These are phyloP conservation scores for Steinernema hermaphroditum DNA, from an alignment of 2,888 invertebrate genomes.

Conservation along the genomic window DNA sequence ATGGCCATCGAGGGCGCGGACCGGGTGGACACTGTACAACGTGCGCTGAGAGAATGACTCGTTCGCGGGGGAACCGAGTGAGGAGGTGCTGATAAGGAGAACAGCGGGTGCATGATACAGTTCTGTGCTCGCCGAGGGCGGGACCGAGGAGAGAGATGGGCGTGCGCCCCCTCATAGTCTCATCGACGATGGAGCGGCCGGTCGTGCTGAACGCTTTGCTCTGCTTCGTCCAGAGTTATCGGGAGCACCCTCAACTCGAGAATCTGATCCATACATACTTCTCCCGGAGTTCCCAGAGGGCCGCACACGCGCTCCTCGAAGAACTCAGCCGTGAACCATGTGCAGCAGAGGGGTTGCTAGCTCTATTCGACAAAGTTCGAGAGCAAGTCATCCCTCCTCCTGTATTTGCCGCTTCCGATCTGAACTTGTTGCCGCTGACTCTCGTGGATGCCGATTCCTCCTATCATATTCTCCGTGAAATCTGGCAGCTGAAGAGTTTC, in stretches of 20 bases:
- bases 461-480: slow-evolving; percentile 10
- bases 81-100: slow-evolving; percentile 38
- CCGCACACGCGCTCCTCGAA: slow-evolving; percentile 17
- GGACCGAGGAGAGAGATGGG: slow-evolving; percentile 30
- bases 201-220: slow-evolving; percentile 57
- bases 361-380: slow-evolving; percentile 16
- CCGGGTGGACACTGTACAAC: slow-evolving; percentile 28
- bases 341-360: neutral
- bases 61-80: slow-evolving; percentile 37
- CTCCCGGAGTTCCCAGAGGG: slow-evolving; percentile 24
- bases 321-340: slow-evolving; percentile 6
- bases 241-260: slow-evolving; percentile 29
- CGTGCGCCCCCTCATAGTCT: slow-evolving; percentile 31
- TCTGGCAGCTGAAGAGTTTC: slow-evolving; percentile 24
- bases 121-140: slow-evolving; percentile 31
- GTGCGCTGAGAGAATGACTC: slow-evolving; percentile 31
- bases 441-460: slow-evolving; percentile 34
- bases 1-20: slow-evolving; percentile 6
- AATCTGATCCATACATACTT: slow-evolving; percentile 34
- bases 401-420: slow-evolving; percentile 54
- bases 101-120: slow-evolving; percentile 31
- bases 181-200: slow-evolving; percentile 45
- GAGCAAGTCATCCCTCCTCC: slow-evolving; percentile 32
- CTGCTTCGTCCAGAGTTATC: slow-evolving; percentile 52
- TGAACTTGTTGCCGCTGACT: slow-evolving; percentile 47